Evolutionary conservation across 2,113 vertebrate species (phyloP).

Genomic region (Pedionomus torquatus): DNA sequence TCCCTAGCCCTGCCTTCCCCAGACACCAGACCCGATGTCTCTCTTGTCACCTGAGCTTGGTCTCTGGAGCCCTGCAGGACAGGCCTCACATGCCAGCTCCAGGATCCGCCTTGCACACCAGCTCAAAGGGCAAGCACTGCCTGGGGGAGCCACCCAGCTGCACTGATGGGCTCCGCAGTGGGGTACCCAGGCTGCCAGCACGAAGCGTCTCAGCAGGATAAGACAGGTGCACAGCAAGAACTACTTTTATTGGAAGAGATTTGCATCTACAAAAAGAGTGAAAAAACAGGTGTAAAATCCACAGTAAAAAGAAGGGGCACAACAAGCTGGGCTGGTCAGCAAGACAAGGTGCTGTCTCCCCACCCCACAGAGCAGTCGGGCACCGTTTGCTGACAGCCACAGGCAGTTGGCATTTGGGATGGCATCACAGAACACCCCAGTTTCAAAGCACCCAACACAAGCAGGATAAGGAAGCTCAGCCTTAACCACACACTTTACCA

Average conservation of each 20-base stretch:
- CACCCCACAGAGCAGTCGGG: background rate
- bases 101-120: rapidly evolving
- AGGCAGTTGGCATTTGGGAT: background rate
- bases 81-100: background rate
- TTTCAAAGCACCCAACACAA: background rate
- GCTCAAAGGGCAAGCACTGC: background rate
- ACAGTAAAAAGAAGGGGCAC: conserved; percentile 58
- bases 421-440: background rate
- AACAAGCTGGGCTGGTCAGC: background rate
- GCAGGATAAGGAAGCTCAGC: background rate
- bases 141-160: background rate
- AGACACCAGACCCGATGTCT: background rate
- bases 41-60: background rate
- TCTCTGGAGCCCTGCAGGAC: background rate
- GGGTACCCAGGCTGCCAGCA: background rate
- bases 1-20: background rate
- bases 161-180: rapidly evolving
- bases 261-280: conserved; percentile 78
- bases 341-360: background rate
- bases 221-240: conserved; percentile 1
- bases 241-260: conserved; percentile 73
- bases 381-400: background rate
- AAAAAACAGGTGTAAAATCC: conserved; percentile 72
- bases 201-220: background rate
- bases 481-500: background rate